Evolutionary conservation across 2,797 vertebrate species (phyloP).

Genomic region (Cetoscarus ocellatus): DNA sequence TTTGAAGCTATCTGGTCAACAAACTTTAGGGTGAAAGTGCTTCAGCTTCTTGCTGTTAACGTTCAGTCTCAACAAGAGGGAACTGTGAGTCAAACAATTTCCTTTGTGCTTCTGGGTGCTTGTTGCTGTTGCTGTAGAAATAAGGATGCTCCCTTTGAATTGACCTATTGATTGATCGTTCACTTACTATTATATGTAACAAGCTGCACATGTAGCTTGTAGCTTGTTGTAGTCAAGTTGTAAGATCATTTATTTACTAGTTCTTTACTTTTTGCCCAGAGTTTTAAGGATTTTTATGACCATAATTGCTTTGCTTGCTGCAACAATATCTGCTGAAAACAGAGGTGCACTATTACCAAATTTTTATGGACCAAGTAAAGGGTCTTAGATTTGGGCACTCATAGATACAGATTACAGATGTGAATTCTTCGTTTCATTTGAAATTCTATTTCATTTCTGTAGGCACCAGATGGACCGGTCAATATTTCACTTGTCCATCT

Average conservation of each 20-base stretch:
- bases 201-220: background rate
- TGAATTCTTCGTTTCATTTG: too few species aligned
- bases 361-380: too few species aligned
- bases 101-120: conserved; percentile 41
- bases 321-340: too few species aligned
- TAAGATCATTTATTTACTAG: conserved; percentile 22
- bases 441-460: too few species aligned
- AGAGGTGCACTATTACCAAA: too few species aligned
- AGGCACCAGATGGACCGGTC: too few species aligned
- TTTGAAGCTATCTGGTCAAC: background rate
- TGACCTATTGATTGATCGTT: conserved; percentile 64
- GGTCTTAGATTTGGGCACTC: too few species aligned
- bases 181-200: too few species aligned
- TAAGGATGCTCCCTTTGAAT: conserved; percentile 64
- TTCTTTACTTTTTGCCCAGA: conserved; percentile 9
- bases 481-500: too few species aligned
- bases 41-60: conserved; percentile 13
- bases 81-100: conserved; percentile 60
- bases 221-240: conserved; percentile 32
- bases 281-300: conserved; percentile 6
- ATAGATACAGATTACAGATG: too few species aligned
- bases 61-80: conserved; percentile 24
- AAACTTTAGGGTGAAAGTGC: background rate
- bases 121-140: conserved; percentile 63
- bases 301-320: too few species aligned